Evolutionary conservation across 1,140 invertebrate genomes (phyloP), one percentile per base, ranked within the genome.

Genomic region (Augochlora pura): DNA sequence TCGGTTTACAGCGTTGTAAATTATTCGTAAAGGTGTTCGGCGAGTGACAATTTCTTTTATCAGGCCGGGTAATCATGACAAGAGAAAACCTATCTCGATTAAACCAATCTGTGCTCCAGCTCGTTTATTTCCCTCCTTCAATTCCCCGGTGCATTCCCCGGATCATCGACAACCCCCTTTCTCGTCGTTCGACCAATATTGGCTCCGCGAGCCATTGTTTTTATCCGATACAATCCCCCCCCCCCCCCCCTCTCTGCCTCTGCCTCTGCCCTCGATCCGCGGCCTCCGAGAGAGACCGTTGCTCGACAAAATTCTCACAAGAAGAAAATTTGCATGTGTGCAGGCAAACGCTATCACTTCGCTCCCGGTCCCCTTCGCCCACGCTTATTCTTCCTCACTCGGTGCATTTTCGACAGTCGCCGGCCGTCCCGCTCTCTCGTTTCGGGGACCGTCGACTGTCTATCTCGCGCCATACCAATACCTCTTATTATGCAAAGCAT

Each of bases 401-500:
- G 8, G 10, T 39, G 54, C n/a, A 2, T 75, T 60, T 68, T 67
- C 64, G n/a, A 59, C 14, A 38, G 25, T 54, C 32, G 38, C 46
- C 23, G 57, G 6, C 23, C 42, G 39, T 32, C 23, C 39, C 52
- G 12, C 60, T 59, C 38, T 2, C 2, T 18, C 32, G 7, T 12
- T 39, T 42, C 46, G 18, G 18, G 16, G 32, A 68, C 62, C 62
- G 23, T 27, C n/a, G 70, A 72, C 27, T 70, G 23, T 63, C 85
- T 81, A 54, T 86, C 82, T 80, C 75, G 71, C 76, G 78, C 79
- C 82, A 78, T 84, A 80, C 84, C 83, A 83, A 83, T 84, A 80
- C 82, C 77, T 87, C 88, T 88, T 90, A 91, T 90, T 90, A 91
- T 91, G 90, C 84, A 89, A 91, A 91, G 79, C 85, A 88, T 85